Evolutionary conservation across 2,888 invertebrate species (phyloP), one percentile per base, ranked within the genome.

Genomic region (Argynnis bischoffii): DNA sequence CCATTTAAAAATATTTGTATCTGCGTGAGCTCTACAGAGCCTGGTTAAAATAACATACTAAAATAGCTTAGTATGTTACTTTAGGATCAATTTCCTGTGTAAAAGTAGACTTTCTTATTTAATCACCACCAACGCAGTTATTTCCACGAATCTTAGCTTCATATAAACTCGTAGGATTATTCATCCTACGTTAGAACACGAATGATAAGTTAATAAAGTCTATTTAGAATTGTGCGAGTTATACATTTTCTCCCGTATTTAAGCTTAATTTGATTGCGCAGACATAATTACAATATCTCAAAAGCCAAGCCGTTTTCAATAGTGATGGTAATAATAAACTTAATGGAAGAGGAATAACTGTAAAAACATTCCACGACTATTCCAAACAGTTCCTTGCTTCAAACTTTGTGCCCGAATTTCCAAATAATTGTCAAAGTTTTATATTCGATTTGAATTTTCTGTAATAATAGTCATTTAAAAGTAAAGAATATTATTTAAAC

Each of bases 381-480:
- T 71, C 46, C 66, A 68, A 68, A 60, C 67, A 61, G 46, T 64
- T 67, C 67, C 67, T 69, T 75, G 67, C 60, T 69, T 64, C 69
- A 59, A 75, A 77, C 69, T 77, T 74, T 70, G 71, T 66, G 69
- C 67, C 64, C 66, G 67, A 72, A 74, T 71, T 73, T 70, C 69
- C 64, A 66, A 72, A 59, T 75, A 69, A 76, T 75, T 75, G 75
- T 75, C 55, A 69, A 70, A 69, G 64, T 69, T 71, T 64, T 66
- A 54, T 61, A 72, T 69, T 69, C 64, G 50, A 60, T 35, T 66
- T 60, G 55, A 68, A 68, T 55, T 67, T 16, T 57, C 61, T 60
- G 59, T 69, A 67, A 70, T 64, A 70, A 55, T 47, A 46, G 51
- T 69, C 21, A 64, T 69, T 68, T 65, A 60, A 66, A 53, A 21